phyloP scores from a whole-genome alignment of 1,140 invertebrate species.

The Octopus sinensis region DNA sequence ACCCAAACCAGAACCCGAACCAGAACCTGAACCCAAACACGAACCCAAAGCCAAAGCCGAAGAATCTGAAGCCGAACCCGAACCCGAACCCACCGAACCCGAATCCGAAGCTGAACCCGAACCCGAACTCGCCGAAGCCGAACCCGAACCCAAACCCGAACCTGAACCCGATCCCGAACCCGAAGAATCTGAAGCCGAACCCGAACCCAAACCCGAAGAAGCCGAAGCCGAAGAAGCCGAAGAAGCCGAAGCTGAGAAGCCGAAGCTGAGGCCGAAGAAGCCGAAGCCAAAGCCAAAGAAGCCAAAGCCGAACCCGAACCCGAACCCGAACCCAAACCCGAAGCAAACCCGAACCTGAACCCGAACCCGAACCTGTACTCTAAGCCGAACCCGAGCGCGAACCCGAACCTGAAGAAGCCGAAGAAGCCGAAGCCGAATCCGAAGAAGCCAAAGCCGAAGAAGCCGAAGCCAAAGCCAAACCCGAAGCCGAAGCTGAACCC shows the following conservation, averaged over 20 bases:
- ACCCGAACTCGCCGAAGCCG: constrained; percentile 3
- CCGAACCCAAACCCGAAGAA: constrained; percentile 6
- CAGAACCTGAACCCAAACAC: background rate
- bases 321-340: background rate
- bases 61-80: constrained; percentile 3
- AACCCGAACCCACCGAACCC: constrained; percentile 3
- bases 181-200: constrained; percentile 3
- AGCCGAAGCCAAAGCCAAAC: background rate
- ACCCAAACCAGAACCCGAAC: constrained; percentile 3
- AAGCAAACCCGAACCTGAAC: background rate
- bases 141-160: constrained; percentile 6
- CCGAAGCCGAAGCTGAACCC: background rate
- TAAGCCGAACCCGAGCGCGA: background rate
- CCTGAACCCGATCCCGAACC: constrained; percentile 3
- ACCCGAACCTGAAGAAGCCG: background rate
- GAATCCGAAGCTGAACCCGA: constrained; percentile 3
- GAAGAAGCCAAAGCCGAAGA: background rate
- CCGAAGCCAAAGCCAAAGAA: background rate
- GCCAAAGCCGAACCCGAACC: background rate
- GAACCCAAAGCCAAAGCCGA: background rate
- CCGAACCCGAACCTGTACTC: constrained; percentile 3
- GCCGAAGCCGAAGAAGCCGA: background rate
- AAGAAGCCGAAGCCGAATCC: background rate
- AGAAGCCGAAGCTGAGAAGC: background rate
- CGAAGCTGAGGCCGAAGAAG: background rate